Evolutionary conservation across 1,140 invertebrate species (phyloP).

Genomic region (Cataglyphis hispanica): DNA sequence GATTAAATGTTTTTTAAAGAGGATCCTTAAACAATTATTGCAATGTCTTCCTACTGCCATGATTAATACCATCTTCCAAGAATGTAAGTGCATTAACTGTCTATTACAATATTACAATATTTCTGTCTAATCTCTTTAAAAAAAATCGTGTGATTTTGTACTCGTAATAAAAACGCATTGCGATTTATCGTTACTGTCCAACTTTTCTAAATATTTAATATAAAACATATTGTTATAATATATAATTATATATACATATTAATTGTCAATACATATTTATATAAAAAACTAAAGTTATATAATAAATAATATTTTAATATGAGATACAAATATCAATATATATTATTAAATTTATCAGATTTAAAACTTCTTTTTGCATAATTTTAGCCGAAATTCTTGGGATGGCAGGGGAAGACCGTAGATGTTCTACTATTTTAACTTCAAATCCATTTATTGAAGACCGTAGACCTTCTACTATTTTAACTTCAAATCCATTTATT

Average conservation of each 20-base stretch:
- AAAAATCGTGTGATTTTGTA: constrained; percentile 5
- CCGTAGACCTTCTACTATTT: no score
- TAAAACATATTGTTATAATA: not conserved
- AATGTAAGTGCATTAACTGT: constrained; percentile 79
- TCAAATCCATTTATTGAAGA: no score
- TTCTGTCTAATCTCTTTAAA: constrained; percentile 7
- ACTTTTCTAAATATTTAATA: not conserved
- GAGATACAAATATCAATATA: constrained; percentile 18
- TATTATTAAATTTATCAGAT: constrained; percentile 31
- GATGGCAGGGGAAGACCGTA: constrained; percentile 91
- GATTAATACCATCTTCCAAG: constrained; percentile 75
- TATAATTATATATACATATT: not conserved
- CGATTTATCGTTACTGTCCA: constrained; percentile 1
- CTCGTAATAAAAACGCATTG: not conserved
- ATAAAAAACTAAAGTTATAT: not conserved
- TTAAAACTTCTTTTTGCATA: constrained; percentile 17
- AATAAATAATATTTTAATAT: constrained; percentile 27
- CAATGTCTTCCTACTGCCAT: constrained; percentile 76
- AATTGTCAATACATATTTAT: not conserved
- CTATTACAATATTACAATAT: constrained; percentile 35
- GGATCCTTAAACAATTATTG: constrained; percentile 73
- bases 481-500: no score
- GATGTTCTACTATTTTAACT: no score
- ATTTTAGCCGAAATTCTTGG: constrained; percentile 91
- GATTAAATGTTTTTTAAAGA: constrained; percentile 74